A percentile compares a stretch with the other conserved stretches of the same genome.
phyloP scores from a whole-genome alignment of 2,113 vertebrate species.

The Crotalus helleri region DNA sequence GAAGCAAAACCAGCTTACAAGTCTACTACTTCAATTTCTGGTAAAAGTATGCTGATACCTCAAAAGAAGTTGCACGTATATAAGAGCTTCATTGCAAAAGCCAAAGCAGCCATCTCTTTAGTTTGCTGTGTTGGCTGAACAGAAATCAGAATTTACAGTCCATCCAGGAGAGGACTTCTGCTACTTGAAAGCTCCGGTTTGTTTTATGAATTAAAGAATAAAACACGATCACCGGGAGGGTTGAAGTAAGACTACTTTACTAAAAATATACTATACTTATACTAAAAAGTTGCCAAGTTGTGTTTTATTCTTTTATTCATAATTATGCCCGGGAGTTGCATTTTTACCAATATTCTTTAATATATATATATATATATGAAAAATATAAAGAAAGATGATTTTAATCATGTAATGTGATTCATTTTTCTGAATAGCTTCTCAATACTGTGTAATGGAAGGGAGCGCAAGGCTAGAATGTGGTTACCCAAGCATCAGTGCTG shows the following conservation, averaged over 20 bases:
- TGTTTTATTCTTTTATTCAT: too few species aligned
- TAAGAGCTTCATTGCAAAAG: neutral
- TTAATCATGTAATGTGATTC: neutral
- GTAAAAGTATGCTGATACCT: neutral
- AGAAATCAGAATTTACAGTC: neutral
- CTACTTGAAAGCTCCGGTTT: neutral
- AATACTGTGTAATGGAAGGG: slow-evolving; percentile 1
- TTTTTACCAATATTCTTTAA: too few species aligned
- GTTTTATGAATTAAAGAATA: too few species aligned
- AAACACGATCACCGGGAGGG: too few species aligned
- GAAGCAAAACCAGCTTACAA: too few species aligned
- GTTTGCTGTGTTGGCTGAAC: neutral
- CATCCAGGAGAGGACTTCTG: neutral
- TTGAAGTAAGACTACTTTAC: too few species aligned
- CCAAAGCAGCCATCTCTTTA: neutral
- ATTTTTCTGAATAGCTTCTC: slow-evolving; percentile 14
- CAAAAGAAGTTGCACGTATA: neutral
- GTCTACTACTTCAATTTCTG: neutral
- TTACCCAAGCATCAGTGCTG: slow-evolving; percentile 18
- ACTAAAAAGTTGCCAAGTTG: too few species aligned
- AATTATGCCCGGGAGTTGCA: too few species aligned
- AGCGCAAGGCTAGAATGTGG: slow-evolving; percentile 39
- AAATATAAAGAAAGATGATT: neutral
- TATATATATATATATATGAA: neutral
- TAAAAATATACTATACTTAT: too few species aligned